Base-by-base conservation (phyloP, 2,888 invertebrate genomes). In the Leptinotarsa haldemani region DNA sequence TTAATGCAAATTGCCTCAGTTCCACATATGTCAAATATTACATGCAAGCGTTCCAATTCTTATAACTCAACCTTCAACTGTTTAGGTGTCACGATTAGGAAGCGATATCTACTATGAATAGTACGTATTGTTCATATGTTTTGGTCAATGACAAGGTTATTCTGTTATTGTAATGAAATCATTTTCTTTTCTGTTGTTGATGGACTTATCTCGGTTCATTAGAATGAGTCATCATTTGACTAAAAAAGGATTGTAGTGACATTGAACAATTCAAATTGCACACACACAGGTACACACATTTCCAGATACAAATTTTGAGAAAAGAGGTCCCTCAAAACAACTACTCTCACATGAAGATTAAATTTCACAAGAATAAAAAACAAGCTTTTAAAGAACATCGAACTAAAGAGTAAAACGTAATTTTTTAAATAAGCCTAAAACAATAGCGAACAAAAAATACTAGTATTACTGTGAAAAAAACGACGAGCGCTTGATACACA, bases 81-180 rank as follows among this genome's bases (percentile, higher is more conserved):
- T n/a, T 30, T 61, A 30, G 61, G 40, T 61, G 61, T n/a, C 61
- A 61, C 61, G 30, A 61, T 61, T 66, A 69, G 65, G 65, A 73
- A 73, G 56, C 65, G 20, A 69, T 69, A 25, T 61, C 65, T 50
- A 61, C 63, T 71, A 63, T 56, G 65, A 58, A 69, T 65, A 56
- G 65, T 61, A 65, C 20, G 65, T 56, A 69, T 73, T 73, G 69
- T 65, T 65, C 58, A 73, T 73, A 52, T 73, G 69, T 65, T 73
- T 70, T 66, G 69, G 70, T 66, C 73, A 73, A 70, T 73, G 70
- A 70, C 73, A 73, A 73, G 73, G 73, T 64, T 63, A 48, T 52
- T 52, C 15, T 73, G 46, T 65, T 50, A 69, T 58, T 53, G 73
- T 58, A 50, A 69, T 73, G 73, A 61, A 69, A 73, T 69, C 73